Evolutionary conservation across 2,888 invertebrate genomes (phyloP), one percentile per base, ranked within the genome.

Genomic region (Mactromeris polynyma): DNA sequence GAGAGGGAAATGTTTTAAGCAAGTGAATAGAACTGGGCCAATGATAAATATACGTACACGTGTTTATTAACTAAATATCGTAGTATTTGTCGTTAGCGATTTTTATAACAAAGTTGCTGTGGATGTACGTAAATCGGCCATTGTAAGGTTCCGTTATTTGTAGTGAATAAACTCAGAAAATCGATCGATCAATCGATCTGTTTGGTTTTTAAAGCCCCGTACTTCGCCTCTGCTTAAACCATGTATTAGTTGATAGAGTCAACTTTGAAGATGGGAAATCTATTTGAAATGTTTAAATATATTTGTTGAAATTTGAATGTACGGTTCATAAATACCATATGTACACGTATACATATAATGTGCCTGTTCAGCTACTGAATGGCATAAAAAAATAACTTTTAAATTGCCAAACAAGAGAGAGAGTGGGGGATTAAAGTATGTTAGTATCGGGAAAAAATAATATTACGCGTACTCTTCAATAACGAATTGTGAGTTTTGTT

Each of bases 191-290:
- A 9, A 64, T 64, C 58, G 58, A 64, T 64, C 26, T 64, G 26
- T 64, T 64, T 64, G 58, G 11, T 11, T 64, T 64, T 26, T n/a
- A 64, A 64, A 64, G 58, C 26, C 58, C 58, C 58, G 58, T 64
- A 64, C 26, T 64, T 26, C 3, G 58, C 26, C 58, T 26, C 58
- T 26, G 26, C 26, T 64, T 64, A 7, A 64, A 26, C 58, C 58
- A 3, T 64, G n/a, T 64, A 64, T 64, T 26, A 64, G 26, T 64
- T 64, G 58, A 64, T 64, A 26, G n/a, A 64, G 58, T 64, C 58
- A 64, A 64, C 58, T 64, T 64, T 64, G 26, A 64, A 64, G 58
- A 64, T 64, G 58, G 58, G 11, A 64, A 64, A 64, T 64, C 58
- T 64, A 64, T 26, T 26, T 2, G 58, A 64, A 26, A 64, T 26